Evolutionary conservation across 2,113 vertebrate species (phyloP), one percentile per base, ranked within the genome.

Genomic region (Boulengeromyrus knoepffleri): DNA sequence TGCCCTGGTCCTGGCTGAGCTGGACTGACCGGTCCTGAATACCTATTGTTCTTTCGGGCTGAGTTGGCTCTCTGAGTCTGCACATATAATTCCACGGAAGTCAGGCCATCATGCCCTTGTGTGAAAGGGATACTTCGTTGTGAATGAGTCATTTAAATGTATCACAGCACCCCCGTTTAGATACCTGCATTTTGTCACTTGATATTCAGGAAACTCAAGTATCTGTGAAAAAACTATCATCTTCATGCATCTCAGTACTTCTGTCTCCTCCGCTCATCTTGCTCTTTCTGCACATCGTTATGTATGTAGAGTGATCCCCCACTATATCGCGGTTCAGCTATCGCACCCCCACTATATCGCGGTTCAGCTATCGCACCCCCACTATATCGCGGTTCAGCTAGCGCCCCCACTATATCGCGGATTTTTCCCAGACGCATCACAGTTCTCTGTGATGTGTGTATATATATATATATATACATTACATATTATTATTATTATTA

Each of bases 1-100:
- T 27, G 21, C 52, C 50, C 27, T 85, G 21, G 0, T 0, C 10
- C 58, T 90, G 15, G 56, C 92, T 31, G 24, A 93, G 89, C 95
- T 87, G 93, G 94, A 92, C 62, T 36, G 74, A 93, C 95, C 83
- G 92, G 94, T 95, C 92, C 19, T 90, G 88, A 85, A 31, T 91
- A 56, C 88, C 70, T 83, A 52, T 53, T 46, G 31, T 45, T 66
- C 46, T 17, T 50, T 39, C 56, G 10, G 46, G 47, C 36, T 7
- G 36, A 49, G n/a, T 66, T 46, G 17, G 56, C n/a, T 36, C 66
- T 42, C 49, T 27, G 52, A 42, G 83, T 46, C 19, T 85, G 83
- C 42, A 47, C 42, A 85, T 21, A 49, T 21, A 47, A 15, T 84
- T 84, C 6, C 80, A 5, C 2, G 80, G 56, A 88, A 66, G 12